Evolutionary conservation across 2,888 invertebrate genomes (phyloP).

Genomic region (Bellardia pandia): DNA sequence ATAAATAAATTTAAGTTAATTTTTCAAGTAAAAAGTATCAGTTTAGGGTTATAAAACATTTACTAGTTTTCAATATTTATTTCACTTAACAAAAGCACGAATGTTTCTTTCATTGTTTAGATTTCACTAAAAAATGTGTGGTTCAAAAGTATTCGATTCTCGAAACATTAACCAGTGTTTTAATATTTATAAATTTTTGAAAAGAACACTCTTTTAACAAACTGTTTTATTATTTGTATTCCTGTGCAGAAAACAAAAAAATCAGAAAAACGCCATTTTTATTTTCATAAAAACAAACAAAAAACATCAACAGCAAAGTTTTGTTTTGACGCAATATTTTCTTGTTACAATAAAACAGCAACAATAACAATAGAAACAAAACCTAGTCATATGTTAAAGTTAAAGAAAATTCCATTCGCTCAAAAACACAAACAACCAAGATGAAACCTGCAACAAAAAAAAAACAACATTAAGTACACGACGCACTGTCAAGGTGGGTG

Average conservation of each 20-base stretch:
- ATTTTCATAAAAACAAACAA: conserved; percentile 48
- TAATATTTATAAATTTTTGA: not conserved
- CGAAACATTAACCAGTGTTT: too few species aligned
- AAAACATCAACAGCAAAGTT: conserved; percentile 50
- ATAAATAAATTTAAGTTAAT: too few species aligned
- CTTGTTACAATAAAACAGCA: conserved; percentile 32
- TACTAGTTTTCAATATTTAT: too few species aligned
- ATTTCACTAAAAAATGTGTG: too few species aligned
- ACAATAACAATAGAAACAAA: conserved; percentile 12
- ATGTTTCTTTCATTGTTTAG: too few species aligned
- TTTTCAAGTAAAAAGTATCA: too few species aligned
- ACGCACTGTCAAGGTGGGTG: conserved; percentile 28
- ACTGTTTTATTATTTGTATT: not conserved
- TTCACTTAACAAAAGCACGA: too few species aligned
- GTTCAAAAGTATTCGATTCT: too few species aligned
- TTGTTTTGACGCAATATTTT: conserved; percentile 60
- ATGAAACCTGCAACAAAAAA: not conserved
- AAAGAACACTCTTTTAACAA: conserved; percentile 14
- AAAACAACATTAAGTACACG: conserved; percentile 41
- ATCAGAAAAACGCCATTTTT: conserved; percentile 56
- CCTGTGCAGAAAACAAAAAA: not conserved
- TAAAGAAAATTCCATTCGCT: conserved; percentile 2
- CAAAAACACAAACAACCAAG: conserved; percentile 14
- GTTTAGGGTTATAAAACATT: too few species aligned
- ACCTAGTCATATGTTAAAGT: conserved; percentile 44